These are phyloP conservation scores for Crypturellus tataupa DNA, from an alignment of 2,797 vertebrate genomes.

Conservation along the genomic window DNA sequence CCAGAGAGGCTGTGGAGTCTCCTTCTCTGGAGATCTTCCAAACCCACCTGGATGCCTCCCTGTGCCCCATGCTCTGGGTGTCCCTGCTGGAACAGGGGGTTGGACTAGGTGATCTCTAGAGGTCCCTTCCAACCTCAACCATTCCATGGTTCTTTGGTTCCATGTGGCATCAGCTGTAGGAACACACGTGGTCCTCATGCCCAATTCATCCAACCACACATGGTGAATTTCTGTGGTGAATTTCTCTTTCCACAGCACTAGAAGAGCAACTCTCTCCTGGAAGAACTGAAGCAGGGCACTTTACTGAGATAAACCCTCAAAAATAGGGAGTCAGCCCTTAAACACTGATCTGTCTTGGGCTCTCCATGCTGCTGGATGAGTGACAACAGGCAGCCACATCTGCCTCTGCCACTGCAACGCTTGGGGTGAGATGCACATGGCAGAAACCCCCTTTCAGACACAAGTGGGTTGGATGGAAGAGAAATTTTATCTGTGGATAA, in stretches of 20 bases:
- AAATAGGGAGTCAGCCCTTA: accelerated
- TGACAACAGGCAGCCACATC: accelerated
- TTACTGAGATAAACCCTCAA: background rate
- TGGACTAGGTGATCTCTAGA: no score
- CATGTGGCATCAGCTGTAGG: background rate
- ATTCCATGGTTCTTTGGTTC: background rate
- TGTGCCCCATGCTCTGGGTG: no score
- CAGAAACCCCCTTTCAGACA: background rate
- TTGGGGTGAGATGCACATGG: background rate
- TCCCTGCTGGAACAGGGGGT: no score
- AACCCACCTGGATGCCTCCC: no score
- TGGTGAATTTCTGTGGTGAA: background rate
- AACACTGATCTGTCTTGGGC: background rate
- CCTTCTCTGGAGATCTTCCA: no score
- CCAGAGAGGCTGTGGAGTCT: no score
- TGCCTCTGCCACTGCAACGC: background rate
- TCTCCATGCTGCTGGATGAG: background rate
- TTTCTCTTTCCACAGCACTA: background rate
- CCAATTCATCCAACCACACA: background rate
- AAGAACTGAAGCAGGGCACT: background rate
- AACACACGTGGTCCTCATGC: background rate
- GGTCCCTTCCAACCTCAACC: no score
- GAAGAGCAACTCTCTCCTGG: background rate
- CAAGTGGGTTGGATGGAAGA: background rate
- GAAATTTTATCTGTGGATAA: background rate